Conservation (phyloP, 2,113 vertebrate genomes). For the Mus pahari region DNA sequence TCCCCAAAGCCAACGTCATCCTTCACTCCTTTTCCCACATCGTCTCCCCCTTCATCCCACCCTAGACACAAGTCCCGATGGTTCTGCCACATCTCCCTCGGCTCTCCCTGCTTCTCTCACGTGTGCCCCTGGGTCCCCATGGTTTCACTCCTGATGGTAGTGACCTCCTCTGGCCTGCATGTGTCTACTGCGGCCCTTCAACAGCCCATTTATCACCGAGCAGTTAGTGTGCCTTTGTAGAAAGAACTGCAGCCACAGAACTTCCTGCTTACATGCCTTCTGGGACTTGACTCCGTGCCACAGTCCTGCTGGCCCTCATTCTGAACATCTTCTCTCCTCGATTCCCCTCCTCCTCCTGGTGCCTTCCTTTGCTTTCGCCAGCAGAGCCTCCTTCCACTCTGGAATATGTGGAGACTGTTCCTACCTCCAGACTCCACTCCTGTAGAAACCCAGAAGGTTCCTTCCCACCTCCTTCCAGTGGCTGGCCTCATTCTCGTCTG, state of each 20-base stretch:
- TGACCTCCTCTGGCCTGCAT: not conserved
- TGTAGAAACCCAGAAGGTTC: not conserved
- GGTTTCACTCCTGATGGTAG: not conserved
- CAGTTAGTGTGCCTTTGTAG: not conserved
- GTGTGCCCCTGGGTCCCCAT: not conserved
- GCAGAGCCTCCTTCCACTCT: not conserved
- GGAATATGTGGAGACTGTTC: not conserved
- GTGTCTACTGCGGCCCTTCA: not conserved
- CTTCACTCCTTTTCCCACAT: not conserved
- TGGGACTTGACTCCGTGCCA: not conserved
- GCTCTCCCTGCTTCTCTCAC: not conserved
- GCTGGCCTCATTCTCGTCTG: not conserved
- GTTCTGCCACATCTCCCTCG: not conserved
- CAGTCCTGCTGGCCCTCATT: too few species aligned
- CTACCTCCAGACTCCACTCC: not conserved
- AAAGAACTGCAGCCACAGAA: not conserved
- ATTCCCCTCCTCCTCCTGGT: not conserved
- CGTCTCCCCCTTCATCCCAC: not conserved
- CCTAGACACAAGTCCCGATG: not conserved
- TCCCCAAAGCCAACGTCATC: not conserved
- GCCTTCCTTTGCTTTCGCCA: not conserved
- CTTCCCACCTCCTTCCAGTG: not conserved
- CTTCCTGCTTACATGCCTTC: not conserved
- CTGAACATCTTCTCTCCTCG: rapidly evolving
- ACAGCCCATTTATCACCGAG: not conserved